A percentile compares a stretch with the other conserved stretches of the same genome.
Evolutionary conservation across 2,888 invertebrate species (phyloP).

Genomic region (Griposia aprilina): DNA sequence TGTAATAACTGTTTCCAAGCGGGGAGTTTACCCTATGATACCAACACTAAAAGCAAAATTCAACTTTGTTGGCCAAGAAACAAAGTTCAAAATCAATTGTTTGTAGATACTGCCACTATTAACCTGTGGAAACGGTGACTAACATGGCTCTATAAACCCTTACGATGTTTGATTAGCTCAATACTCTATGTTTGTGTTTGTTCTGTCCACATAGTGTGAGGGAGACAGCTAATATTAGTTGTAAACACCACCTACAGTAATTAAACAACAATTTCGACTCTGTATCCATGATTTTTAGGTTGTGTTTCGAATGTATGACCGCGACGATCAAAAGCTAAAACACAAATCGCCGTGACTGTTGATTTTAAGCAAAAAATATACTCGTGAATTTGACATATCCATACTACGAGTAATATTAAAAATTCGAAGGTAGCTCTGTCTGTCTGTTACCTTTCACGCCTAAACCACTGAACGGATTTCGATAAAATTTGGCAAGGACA

Average conservation of each 20-base stretch:
- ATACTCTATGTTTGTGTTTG: conserved; percentile 77
- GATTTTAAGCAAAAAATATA: conserved; percentile 5
- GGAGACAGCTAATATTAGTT: conserved; percentile 72
- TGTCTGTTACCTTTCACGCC: too few species aligned
- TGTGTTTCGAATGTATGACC: conserved; percentile 24
- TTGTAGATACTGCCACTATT: conserved; percentile 48
- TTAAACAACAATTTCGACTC: conserved; percentile 53
- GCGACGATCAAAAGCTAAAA: conserved; percentile 32
- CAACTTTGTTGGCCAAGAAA: background rate
- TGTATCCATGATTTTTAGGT: conserved; percentile 18
- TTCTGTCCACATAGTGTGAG: conserved; percentile 69
- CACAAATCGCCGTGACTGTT: conserved; percentile 4
- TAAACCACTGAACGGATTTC: too few species aligned
- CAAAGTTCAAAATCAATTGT: conserved; percentile 48
- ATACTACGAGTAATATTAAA: too few species aligned
- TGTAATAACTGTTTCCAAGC: conserved; percentile 44
- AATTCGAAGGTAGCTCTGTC: too few species aligned
- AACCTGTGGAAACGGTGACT: conserved; percentile 66
- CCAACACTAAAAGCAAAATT: conserved; percentile 20
- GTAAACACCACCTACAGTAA: conserved; percentile 63
- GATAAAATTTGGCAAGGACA: too few species aligned
- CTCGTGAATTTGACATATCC: background rate
- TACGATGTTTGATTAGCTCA: conserved; percentile 78
- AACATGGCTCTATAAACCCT: conserved; percentile 73
- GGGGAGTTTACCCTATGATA: conserved; percentile 15